A percentile compares a stretch with the other conserved stretches of the same genome.
phyloP scores from a whole-genome alignment of 2,797 vertebrate species.

The Aphelocoma californica region DNA sequence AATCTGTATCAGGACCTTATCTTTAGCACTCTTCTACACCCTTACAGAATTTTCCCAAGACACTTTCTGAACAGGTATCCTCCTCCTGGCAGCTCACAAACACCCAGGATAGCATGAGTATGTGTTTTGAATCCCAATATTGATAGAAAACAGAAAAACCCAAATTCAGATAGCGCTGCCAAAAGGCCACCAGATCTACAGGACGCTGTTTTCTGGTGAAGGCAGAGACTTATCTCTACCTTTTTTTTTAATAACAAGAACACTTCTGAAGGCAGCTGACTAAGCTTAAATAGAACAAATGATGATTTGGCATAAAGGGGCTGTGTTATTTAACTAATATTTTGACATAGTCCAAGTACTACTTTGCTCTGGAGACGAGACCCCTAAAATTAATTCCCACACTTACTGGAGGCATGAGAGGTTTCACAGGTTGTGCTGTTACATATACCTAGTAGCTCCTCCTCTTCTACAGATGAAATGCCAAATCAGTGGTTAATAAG shows the following conservation, averaged over 20 bases:
- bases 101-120: not conserved
- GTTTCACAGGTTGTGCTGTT: not conserved
- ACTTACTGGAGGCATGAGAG: not conserved
- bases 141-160: not conserved
- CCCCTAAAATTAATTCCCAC: not conserved
- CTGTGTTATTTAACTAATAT: not conserved
- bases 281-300: not conserved
- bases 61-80: not conserved
- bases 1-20: not conserved
- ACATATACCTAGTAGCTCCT: not conserved
- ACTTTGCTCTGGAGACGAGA: not conserved
- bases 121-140: not conserved
- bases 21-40: not conserved
- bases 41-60: not conserved
- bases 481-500: not conserved
- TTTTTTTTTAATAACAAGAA: not conserved
- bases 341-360: not conserved
- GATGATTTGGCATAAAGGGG: not conserved
- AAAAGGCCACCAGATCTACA: not conserved
- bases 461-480: not conserved
- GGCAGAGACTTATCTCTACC: not conserved
- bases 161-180: not conserved
- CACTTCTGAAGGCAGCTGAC: not conserved
- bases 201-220: not conserved
- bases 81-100: not conserved